Base-by-base conservation (phyloP, 2,888 invertebrate genomes). In the Pachliopta kotzebuea region DNA sequence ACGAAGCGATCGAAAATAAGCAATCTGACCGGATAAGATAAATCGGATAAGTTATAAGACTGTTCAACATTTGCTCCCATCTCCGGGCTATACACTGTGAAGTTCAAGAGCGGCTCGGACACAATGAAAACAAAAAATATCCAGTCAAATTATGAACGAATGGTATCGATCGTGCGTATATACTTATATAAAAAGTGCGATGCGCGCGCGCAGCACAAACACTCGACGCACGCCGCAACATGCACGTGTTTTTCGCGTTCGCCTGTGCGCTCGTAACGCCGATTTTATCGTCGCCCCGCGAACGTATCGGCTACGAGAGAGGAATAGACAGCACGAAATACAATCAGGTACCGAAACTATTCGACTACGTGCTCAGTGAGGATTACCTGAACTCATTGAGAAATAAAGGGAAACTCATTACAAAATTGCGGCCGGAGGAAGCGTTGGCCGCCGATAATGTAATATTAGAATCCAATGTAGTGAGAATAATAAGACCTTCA, bases 161-260 rank as follows among this genome's bases (percentile, higher is more conserved):
- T 85, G 77, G 79, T 86, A 85, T 87, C 85, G 88, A 88, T 86
- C 83, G 83, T 79, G 81, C 80, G 86, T 80, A 83, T 37, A 11
- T 88, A 72, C 71, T 73, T 74, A 75, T 76, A 90, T 89, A 91
- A 86, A 87, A 84, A 86, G 88, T 85, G 85, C 80, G 79, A 78
- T 75, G 79, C 75, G 79, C 81, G 84, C 86, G 90, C 90, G 88
- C 86, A 85, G 81, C 88, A 85, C 90, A 91, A 85, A 88, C 87
- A 80, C 74, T 81, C 87, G 76, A 77, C 80, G 81, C 81, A 81
- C 85, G 78, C 80, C 85, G 86, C 85, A 89, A 77, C 83, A 91
- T 90, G 90, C 84, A 89, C 87, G 88, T 88, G 89, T 86, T 81
- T 80, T 76, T 88, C 77, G 81, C 79, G 72, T 71, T 88, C 74